A percentile compares a stretch with the other conserved stretches of the same genome.
Evolutionary conservation across 2,113 vertebrate genomes (phyloP).

Genomic region (Oceanodroma tethys): DNA sequence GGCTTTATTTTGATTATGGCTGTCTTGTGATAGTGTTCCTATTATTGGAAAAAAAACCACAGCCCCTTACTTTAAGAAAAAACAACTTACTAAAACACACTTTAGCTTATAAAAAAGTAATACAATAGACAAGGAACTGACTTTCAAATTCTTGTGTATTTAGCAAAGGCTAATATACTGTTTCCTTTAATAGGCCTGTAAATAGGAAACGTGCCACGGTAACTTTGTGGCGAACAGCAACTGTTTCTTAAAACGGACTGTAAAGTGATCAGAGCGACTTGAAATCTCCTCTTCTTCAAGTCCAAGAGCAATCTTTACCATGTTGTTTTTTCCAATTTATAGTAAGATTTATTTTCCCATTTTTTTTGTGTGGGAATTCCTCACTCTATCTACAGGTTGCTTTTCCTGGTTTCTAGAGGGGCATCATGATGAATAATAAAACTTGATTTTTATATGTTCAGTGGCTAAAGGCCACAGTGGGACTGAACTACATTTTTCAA

Average conservation of each 20-base stretch:
- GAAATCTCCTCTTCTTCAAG: not conserved
- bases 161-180: not conserved
- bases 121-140: not conserved
- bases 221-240: not conserved
- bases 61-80: not conserved
- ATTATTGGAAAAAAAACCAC: not conserved
- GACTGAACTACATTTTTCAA: not conserved
- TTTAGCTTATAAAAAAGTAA: not conserved
- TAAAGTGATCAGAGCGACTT: not conserved
- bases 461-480: not conserved
- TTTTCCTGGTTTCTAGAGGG: not conserved
- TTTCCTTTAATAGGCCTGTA: not conserved
- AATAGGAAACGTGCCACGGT: not conserved
- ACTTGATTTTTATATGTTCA: not conserved
- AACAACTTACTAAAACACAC: not conserved
- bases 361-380: not conserved
- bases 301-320: not conserved
- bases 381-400: not conserved
- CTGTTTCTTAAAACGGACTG: not conserved
- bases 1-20: not conserved
- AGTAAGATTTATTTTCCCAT: not conserved
- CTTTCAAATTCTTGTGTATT: not conserved
- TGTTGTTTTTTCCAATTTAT: not conserved
- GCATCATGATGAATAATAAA: not conserved
- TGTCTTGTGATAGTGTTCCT: not conserved